Evolutionary conservation across 1,140 invertebrate genomes (phyloP).

Genomic region (Drosophila eugracilis): DNA sequence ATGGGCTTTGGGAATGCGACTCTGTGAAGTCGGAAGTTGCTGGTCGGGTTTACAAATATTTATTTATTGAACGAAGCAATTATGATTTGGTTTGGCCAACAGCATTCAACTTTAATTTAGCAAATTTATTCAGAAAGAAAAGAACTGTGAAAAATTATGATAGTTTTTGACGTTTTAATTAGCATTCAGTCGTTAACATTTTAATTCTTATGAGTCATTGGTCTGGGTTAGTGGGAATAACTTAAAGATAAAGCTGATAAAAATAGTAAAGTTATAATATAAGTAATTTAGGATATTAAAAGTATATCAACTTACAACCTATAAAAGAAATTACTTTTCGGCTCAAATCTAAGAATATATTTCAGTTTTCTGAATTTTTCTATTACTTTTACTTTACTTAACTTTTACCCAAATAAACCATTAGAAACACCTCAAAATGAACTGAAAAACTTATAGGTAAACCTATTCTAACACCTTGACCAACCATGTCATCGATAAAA

Average conservation of each 20-base stretch:
- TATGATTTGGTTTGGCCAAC: conserved; percentile 2
- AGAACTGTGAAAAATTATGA: neutral
- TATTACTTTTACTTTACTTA: no score
- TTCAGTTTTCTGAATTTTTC: no score
- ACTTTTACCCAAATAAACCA: no score
- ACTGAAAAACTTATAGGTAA: no score
- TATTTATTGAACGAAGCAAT: conserved; percentile 11
- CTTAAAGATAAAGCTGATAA: neutral
- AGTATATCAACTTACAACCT: no score
- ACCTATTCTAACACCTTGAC: no score
- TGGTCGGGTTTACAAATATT: conserved; percentile 33
- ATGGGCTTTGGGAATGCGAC: conserved; percentile 35
- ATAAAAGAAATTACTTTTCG: neutral
- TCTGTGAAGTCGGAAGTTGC: conserved; percentile 41
- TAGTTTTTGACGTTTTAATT: conserved; percentile 2
- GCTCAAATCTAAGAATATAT: no score
- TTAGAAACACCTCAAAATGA: no score
- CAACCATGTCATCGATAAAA: conserved; percentile 5
- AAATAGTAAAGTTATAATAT: neutral
- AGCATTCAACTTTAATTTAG: neutral
- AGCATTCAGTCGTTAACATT: neutral
- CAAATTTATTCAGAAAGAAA: neutral
- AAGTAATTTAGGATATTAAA: no score
- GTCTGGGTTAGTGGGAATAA: neutral
- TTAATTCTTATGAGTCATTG: neutral